These are phyloP conservation scores for Spinus olivaceus DNA, from an alignment of 2,797 vertebrate species.

Conservation along the genomic window DNA sequence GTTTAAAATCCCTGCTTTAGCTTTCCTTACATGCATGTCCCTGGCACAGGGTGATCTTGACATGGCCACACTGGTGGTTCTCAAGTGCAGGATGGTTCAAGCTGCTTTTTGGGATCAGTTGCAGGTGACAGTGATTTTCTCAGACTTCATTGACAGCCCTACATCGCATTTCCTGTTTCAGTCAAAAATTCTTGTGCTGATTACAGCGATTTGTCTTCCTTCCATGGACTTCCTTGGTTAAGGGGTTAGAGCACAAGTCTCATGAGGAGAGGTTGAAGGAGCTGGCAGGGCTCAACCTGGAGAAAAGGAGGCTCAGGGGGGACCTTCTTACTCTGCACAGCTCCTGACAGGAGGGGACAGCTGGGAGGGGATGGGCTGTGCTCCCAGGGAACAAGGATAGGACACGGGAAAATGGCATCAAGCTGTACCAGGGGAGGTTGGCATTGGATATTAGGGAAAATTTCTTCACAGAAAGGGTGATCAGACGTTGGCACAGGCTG, in stretches of 20 bases:
- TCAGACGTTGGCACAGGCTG: background rate
- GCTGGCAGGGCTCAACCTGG: background rate
- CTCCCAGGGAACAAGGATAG: background rate
- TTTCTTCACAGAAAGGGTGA: background rate
- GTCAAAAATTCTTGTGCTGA: background rate
- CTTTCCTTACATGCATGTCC: background rate
- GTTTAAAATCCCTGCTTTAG: background rate
- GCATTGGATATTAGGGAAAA: background rate
- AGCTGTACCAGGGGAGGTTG: background rate
- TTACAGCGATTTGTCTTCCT: background rate
- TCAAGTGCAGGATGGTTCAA: background rate
- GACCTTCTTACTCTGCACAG: fast-evolving
- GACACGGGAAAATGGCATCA: fast-evolving
- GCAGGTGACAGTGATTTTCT: background rate
- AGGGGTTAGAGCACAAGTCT: background rate
- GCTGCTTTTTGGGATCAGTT: background rate
- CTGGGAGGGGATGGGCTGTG: fast-evolving
- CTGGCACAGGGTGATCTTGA: background rate
- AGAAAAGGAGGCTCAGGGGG: background rate
- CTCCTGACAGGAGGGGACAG: background rate
- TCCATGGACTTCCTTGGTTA: background rate
- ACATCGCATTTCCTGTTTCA: fast-evolving
- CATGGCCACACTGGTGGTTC: fast-evolving
- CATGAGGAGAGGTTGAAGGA: background rate
- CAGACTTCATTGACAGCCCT: background rate